These are phyloP conservation scores for Trachurus trachurus DNA, from an alignment of 2,797 vertebrate species.

Conservation along the genomic window DNA sequence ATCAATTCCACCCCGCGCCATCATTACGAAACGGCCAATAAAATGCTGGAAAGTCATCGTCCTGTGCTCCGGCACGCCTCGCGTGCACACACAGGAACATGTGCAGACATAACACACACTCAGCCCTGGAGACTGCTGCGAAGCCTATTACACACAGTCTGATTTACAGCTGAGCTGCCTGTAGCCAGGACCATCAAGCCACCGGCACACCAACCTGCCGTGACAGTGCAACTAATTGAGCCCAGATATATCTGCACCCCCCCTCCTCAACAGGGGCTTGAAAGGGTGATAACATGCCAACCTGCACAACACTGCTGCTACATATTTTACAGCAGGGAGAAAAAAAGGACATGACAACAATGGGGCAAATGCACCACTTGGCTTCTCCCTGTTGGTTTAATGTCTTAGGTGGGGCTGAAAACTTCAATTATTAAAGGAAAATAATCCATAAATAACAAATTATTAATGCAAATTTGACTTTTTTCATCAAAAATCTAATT, in stretches of 20 bases:
- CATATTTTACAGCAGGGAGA: constrained; percentile 48
- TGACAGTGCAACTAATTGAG: constrained; percentile 83
- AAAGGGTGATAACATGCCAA: constrained; percentile 68
- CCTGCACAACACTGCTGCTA: constrained; percentile 52
- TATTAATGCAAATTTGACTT: not conserved
- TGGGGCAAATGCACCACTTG: not conserved
- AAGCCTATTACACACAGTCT: constrained; percentile 75
- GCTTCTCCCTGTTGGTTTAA: not conserved
- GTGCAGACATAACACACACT: constrained; percentile 60
- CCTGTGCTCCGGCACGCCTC: constrained; percentile 46
- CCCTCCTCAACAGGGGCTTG: constrained; percentile 39
- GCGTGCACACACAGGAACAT: constrained; percentile 37
- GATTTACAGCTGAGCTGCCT: constrained; percentile 81
- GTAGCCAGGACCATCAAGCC: constrained; percentile 69
- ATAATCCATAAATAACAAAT: not conserved
- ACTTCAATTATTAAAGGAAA: not conserved
- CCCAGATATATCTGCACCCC: constrained; percentile 71
- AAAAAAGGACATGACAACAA: not conserved
- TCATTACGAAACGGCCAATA: constrained; percentile 80
- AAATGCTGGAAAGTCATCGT: constrained; percentile 75
- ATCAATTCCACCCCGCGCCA: constrained; percentile 76
- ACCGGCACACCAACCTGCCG: constrained; percentile 65
- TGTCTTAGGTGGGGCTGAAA: fast-evolving
- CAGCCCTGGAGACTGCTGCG: constrained; percentile 63
- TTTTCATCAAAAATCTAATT: not conserved